Evolutionary conservation across 2,113 vertebrate genomes (phyloP), one percentile per base, ranked within the genome.

Genomic region (Zapornia atra): DNA sequence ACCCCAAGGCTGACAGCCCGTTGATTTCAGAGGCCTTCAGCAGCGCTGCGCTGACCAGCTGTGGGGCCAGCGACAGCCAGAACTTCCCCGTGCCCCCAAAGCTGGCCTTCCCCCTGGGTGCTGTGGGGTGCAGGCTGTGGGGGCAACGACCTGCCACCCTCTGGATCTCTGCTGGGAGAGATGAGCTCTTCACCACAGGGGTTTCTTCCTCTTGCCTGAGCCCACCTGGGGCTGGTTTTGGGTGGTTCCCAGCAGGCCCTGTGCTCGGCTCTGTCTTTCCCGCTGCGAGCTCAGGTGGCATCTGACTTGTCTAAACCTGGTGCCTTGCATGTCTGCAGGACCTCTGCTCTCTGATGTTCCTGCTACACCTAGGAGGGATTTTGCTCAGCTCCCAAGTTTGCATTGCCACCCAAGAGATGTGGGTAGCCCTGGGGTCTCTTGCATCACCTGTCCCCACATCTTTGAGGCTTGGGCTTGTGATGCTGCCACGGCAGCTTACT

Each of bases 381-480:
- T 85, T 66, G 66, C 29, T 80, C 63, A 54, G 22, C 57, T 70
- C 57, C 15, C 36, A 19, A 1, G 33, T 53, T 40, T 54, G 7
- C n/a, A 22, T 3, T 38, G 46, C 42, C 36, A 34, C 5, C 42
- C 11, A 2, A 68, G 77, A 63, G 57, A 4, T 48, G 10, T 33
- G 51, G 36, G 53, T 54, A 50, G 54, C 48, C 15, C 31, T 75
- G 21, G 12, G 11, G 33, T 54, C n/a, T 38, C 40, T 56, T 66
- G 21, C 57, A n/a, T 44, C 28, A 8, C 28, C 57, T 76, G 20
- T 80, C 28, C 28, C 48, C 59, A 17, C 48, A 40, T 28, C 68
- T 69, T 38, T 0, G 1, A 50, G 16, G 42, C 46, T 68, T 3
- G 5, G 20, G 19, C 51, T 86, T 0, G 0, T 17, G n/a, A 36